phyloP scores from a whole-genome alignment of 2,797 vertebrate genomes.

The Smutsia gigantea region DNA sequence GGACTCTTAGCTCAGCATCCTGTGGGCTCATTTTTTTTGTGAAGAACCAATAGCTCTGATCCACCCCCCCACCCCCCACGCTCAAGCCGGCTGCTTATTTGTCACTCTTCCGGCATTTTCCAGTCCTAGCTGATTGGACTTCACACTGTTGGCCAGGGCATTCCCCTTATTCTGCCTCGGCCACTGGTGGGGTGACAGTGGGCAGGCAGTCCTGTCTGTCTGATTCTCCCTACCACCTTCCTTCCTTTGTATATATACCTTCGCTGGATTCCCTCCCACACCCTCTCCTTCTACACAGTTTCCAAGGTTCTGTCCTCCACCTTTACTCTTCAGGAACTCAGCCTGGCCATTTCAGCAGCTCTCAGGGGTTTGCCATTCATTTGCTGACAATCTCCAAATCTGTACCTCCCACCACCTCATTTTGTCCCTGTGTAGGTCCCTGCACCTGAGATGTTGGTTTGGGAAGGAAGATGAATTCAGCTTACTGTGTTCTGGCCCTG shows the following conservation, averaged over 20 bases:
- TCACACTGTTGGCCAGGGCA: background rate
- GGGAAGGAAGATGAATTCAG: background rate
- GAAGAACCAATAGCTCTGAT: background rate
- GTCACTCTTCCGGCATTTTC: background rate
- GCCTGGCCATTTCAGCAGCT: background rate
- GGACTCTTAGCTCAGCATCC: background rate
- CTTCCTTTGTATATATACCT: background rate
- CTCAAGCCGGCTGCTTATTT: no score
- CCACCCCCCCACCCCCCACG: no score
- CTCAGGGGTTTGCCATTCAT: background rate
- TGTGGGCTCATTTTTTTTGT: background rate
- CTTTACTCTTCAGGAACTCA: accelerated
- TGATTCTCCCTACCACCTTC: accelerated
- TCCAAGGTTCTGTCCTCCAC: background rate
- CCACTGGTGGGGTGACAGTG: accelerated
- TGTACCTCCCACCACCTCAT: accelerated
- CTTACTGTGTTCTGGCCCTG: no score
- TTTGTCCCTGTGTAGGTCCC: no score
- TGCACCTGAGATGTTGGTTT: background rate
- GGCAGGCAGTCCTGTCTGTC: background rate
- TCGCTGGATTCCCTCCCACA: background rate
- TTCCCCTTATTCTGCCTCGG: accelerated
- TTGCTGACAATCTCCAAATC: background rate
- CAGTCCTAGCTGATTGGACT: background rate
- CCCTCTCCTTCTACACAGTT: background rate